Evolutionary conservation across 2,113 vertebrate species (phyloP).

Genomic region (Takifugu bimaculatus): DNA sequence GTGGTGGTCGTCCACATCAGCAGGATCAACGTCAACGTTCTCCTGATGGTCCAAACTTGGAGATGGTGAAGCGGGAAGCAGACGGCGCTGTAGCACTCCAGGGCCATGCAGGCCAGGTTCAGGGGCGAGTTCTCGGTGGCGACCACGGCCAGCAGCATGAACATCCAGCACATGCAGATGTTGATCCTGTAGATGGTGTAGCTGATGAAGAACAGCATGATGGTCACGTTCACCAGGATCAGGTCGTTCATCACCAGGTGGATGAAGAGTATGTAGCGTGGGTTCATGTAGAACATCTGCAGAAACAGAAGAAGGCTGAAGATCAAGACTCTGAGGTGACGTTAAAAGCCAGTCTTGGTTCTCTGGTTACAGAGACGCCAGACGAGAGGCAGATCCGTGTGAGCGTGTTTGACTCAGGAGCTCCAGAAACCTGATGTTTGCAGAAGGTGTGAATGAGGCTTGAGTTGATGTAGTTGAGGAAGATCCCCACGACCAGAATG

Average conservation of each 20-base stretch:
- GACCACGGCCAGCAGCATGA: conserved; percentile 36
- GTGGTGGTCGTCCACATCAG: conserved; percentile 63
- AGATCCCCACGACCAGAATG: too few species aligned
- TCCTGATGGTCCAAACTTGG: conserved; percentile 63
- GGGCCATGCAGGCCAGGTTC: conserved; percentile 70
- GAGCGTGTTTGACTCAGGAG: too few species aligned
- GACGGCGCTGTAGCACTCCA: conserved; percentile 72
- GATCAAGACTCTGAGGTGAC: too few species aligned
- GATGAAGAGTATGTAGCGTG: conserved; percentile 65
- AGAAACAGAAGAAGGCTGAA: background rate
- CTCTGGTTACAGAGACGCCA: too few species aligned
- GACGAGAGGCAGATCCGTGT: too few species aligned
- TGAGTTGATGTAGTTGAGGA: too few species aligned
- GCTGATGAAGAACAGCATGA: conserved; percentile 30
- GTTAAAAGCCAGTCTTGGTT: too few species aligned
- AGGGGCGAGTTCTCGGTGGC: conserved; percentile 65
- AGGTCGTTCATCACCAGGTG: conserved; percentile 57
- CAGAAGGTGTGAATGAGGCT: too few species aligned
- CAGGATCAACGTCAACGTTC: conserved; percentile 43
- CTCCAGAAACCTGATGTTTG: too few species aligned
- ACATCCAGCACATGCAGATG: conserved; percentile 28
- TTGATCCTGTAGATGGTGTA: conserved; percentile 35
- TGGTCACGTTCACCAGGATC: conserved; percentile 26
- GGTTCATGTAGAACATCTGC: conserved; percentile 44
- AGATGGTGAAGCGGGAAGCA: conserved; percentile 62